These are phyloP conservation scores for Characodon lateralis DNA, from an alignment of 2,797 vertebrate species.

Conservation along the genomic window DNA sequence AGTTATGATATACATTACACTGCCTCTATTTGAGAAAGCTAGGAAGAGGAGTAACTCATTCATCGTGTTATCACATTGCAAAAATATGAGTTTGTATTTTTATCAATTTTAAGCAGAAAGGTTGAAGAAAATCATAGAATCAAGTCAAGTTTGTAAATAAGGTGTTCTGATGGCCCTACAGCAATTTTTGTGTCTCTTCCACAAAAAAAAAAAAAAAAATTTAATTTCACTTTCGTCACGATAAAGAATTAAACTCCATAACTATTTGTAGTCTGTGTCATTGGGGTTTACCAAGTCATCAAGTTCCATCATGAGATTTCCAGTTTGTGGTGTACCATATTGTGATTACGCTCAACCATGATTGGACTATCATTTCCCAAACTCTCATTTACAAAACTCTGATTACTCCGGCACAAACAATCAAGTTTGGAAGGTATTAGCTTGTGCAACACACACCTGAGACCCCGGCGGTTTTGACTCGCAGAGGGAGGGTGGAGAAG, in stretches of 20 bases:
- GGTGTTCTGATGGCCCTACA: conserved; percentile 22
- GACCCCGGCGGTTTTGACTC: conserved; percentile 78
- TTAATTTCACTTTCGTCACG: conserved; percentile 34
- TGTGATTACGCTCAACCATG: conserved; percentile 68
- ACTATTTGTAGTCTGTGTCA: conserved; percentile 19
- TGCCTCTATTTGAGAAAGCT: conserved; percentile 53
- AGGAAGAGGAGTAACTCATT: conserved; percentile 61
- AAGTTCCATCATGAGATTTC: conserved; percentile 39
- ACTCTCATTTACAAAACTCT: conserved; percentile 72
- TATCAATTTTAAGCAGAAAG: conserved; percentile 32
- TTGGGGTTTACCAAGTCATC: conserved; percentile 25
- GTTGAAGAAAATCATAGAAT: conserved; percentile 34
- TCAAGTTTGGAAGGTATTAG: conserved; percentile 81
- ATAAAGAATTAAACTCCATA: conserved; percentile 43
- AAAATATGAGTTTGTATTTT: conserved; percentile 62
- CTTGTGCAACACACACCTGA: conserved; percentile 80
- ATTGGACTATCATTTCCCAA: conserved; percentile 73
- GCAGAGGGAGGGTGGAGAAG: conserved; percentile 75
- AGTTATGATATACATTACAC: conserved; percentile 77
- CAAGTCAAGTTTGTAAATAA: conserved; percentile 21
- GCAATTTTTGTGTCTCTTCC: conserved; percentile 34
- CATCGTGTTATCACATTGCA: conserved; percentile 65
- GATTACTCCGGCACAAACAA: conserved; percentile 80
- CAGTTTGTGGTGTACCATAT: conserved; percentile 39
- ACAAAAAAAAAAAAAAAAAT: conserved; percentile 23